Evolutionary conservation across 2,113 vertebrate species (phyloP).

Genomic region (Zosterops borbonicus): DNA sequence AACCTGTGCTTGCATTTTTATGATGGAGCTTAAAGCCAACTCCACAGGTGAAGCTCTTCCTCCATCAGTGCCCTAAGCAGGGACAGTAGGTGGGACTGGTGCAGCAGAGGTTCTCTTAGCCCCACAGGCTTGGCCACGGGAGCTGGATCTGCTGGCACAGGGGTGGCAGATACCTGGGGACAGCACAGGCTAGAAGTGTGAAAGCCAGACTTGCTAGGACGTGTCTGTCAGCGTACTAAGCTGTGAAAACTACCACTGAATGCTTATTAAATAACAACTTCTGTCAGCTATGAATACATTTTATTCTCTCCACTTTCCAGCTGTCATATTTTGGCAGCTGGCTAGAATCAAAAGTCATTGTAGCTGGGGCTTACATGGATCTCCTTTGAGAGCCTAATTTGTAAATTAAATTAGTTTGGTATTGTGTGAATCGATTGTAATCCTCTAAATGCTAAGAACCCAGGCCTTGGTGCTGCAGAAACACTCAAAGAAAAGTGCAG

Average conservation of each 20-base stretch:
- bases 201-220: neutral
- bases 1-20: neutral
- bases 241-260: conserved; percentile 25
- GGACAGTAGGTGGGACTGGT: neutral
- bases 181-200: neutral
- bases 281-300: conserved; percentile 1
- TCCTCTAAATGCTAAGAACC: neutral
- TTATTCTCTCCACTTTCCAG: conserved; percentile 2
- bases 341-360: neutral
- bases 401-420: neutral
- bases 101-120: neutral
- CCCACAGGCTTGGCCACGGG: accelerated
- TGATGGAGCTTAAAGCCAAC: accelerated
- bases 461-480: neutral
- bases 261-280: conserved; percentile 32
- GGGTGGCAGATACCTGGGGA: neutral
- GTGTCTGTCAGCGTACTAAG: neutral
- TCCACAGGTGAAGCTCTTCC: neutral
- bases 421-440: neutral
- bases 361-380: neutral
- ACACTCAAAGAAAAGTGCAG: neutral
- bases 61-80: neutral
- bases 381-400: neutral
- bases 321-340: conserved; percentile 10
- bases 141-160: neutral